These are phyloP conservation scores for Orientallactaga sibirica DNA, from an alignment of 2,797 vertebrate species.

Conservation along the genomic window DNA sequence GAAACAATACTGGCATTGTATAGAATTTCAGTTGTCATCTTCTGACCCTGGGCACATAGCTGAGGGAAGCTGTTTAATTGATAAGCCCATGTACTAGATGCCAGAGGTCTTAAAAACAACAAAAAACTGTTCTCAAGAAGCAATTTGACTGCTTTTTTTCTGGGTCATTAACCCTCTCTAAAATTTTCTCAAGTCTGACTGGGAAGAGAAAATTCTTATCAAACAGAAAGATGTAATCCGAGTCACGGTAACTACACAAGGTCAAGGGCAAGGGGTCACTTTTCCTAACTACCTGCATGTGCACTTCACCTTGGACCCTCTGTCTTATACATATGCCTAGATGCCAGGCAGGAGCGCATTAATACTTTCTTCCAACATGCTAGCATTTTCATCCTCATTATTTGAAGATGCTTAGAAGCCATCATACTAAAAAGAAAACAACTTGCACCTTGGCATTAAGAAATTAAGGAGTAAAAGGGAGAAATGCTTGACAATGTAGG, in stretches of 20 bases:
- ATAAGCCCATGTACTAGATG: slow-evolving; percentile 9
- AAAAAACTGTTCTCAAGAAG: slow-evolving; percentile 32
- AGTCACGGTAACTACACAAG: slow-evolving; percentile 55
- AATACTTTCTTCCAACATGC: neutral
- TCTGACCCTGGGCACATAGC: neutral
- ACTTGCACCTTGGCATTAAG: neutral
- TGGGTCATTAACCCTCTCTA: neutral
- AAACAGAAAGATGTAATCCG: slow-evolving; percentile 31
- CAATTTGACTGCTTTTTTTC: slow-evolving; percentile 35
- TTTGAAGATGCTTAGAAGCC: slow-evolving; percentile 30
- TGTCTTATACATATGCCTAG: neutral
- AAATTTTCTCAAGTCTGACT: slow-evolving; percentile 44
- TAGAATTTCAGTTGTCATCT: slow-evolving; percentile 13
- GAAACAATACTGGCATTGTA: slow-evolving; percentile 29
- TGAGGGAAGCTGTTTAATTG: neutral
- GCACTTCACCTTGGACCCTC: neutral
- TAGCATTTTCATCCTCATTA: slow-evolving; percentile 26
- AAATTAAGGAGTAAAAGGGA: slow-evolving; percentile 44
- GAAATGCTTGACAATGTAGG: slow-evolving; percentile 26
- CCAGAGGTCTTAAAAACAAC: slow-evolving; percentile 48
- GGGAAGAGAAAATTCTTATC: slow-evolving; percentile 54
- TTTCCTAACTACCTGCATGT: neutral
- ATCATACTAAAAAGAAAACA: slow-evolving; percentile 47
- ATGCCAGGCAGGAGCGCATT: neutral
- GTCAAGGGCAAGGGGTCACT: slow-evolving; percentile 61